phyloP scores from a whole-genome alignment of 2,797 vertebrate genomes.

The Protonibea diacanthus region DNA sequence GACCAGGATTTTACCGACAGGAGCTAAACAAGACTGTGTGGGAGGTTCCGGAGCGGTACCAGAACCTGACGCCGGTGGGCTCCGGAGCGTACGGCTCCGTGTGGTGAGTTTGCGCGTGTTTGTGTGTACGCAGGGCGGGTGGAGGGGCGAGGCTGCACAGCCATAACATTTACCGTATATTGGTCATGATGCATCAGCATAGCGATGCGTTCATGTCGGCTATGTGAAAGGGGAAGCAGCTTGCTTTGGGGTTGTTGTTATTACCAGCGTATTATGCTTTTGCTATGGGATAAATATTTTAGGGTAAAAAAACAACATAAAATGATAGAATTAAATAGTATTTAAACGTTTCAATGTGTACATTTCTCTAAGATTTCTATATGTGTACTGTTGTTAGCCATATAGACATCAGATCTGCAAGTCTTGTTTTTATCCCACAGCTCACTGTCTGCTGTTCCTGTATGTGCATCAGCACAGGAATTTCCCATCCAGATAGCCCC shows the following conservation, averaged over 20 bases:
- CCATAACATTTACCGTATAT: constrained; percentile 32
- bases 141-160: constrained; percentile 75
- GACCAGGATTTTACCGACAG: constrained; percentile 93
- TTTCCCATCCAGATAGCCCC: constrained; percentile 31
- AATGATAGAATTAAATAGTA: neutral
- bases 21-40: constrained; percentile 97
- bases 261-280: neutral
- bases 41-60: constrained; percentile 96
- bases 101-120: constrained; percentile 88
- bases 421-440: constrained; percentile 34
- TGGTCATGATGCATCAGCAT: constrained; percentile 47
- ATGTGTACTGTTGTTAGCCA: neutral
- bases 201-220: constrained; percentile 15
- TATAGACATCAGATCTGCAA: neutral
- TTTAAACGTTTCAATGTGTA: neutral
- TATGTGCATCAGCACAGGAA: constrained; percentile 42
- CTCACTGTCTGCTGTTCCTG: constrained; percentile 15
- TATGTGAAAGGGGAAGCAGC: constrained; percentile 5
- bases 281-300: neutral
- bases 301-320: too few relatives aligned
- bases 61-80: constrained; percentile 95
- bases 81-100: constrained; percentile 97
- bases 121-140: constrained; percentile 68
- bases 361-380: neutral
- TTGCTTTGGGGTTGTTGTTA: neutral